phyloP scores from a whole-genome alignment of 2,113 vertebrate genomes.

The Tonatia bakeri region DNA sequence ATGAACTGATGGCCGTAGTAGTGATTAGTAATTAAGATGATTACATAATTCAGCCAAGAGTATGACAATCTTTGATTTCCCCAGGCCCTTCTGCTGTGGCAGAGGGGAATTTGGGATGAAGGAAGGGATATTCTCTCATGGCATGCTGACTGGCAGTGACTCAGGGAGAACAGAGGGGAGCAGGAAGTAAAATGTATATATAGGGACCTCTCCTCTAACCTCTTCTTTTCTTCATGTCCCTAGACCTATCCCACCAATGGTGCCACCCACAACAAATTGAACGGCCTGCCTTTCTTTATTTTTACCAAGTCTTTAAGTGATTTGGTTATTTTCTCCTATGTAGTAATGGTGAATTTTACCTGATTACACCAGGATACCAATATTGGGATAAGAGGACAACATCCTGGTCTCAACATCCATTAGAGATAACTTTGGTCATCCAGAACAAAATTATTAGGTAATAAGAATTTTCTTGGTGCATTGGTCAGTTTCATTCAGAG shows the following conservation, averaged over 20 bases:
- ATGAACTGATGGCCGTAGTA: not conserved
- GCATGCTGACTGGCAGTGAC: not conserved
- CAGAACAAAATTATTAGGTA: not conserved
- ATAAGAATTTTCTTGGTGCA: not conserved
- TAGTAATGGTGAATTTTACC: not conserved
- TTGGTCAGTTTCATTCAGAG: not conserved
- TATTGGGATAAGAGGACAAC: not conserved
- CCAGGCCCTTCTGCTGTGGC: not conserved
- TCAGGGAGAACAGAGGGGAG: not conserved
- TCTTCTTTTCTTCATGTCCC: not conserved
- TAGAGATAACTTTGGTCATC: not conserved
- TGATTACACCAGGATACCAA: not conserved
- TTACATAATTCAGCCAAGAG: not conserved
- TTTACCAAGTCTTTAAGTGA: not conserved
- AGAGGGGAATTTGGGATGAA: not conserved
- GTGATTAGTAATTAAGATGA: not conserved
- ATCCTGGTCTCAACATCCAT: not conserved
- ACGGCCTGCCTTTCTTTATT: not conserved
- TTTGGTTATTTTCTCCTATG: not conserved
- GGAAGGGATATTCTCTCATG: not conserved
- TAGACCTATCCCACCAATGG: not conserved
- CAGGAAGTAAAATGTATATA: not conserved
- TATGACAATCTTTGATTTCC: not conserved
- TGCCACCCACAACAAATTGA: not conserved
- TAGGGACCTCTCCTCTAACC: not conserved